phyloP scores from a whole-genome alignment of 2,113 vertebrate species.

The Phrynosoma blainvillii region DNA sequence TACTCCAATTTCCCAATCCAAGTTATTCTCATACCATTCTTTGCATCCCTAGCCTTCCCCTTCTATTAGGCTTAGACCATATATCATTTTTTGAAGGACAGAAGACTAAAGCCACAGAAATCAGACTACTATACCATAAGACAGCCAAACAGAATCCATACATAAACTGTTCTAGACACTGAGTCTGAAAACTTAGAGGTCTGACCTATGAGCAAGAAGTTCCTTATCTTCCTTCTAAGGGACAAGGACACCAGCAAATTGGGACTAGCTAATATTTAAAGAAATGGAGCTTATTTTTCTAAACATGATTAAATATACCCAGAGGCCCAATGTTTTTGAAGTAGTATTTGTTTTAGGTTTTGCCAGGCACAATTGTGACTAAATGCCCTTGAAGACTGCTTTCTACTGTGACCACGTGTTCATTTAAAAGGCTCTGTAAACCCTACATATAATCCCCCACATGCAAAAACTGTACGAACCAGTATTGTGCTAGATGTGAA shows the following conservation, averaged over 20 bases:
- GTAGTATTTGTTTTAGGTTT: neutral
- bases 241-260: neutral
- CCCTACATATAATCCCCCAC: neutral
- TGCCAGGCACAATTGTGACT: neutral
- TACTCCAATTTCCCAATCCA: neutral
- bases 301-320: neutral
- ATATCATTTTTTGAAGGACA: neutral
- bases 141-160: neutral
- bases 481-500: neutral
- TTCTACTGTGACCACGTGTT: neutral
- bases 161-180: neutral
- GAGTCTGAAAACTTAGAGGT: neutral
- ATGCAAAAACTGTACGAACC: neutral
- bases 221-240: conserved; percentile 3
- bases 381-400: neutral
- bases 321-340: neutral
- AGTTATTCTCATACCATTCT: neutral
- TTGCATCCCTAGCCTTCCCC: neutral
- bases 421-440: neutral
- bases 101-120: neutral
- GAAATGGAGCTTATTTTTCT: neutral
- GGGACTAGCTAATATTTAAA: neutral
- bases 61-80: neutral
- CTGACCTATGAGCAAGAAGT: neutral
- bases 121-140: neutral